Conservation (phyloP, 2,113 vertebrate genomes). For the Connochaetes taurinus region DNA sequence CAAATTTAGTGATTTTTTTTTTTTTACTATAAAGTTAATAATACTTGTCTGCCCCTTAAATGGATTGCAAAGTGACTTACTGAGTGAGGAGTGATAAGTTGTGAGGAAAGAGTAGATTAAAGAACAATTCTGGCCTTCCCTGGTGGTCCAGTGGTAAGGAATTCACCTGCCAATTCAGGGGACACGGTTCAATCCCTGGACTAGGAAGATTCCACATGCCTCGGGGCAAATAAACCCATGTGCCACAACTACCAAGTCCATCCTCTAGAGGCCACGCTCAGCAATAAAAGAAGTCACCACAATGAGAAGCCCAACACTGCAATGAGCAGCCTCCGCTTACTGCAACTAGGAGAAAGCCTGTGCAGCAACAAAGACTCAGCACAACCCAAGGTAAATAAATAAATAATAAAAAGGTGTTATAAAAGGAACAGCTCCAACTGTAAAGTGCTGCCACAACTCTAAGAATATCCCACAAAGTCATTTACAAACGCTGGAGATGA, state of each 20-base stretch:
- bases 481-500: neutral
- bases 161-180: neutral
- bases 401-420: neutral
- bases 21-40: neutral
- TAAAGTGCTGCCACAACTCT: neutral
- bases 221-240: neutral
- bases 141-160: neutral
- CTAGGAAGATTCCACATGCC: neutral
- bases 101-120: constrained; percentile 20
- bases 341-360: neutral
- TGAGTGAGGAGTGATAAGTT: neutral
- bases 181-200: neutral
- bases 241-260: neutral
- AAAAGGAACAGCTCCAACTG: neutral
- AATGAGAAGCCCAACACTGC: neutral
- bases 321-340: neutral
- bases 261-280: neutral
- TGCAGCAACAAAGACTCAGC: neutral
- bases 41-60: neutral
- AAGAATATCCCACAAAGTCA: constrained; percentile 6
- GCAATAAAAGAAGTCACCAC: neutral
- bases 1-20: neutral
- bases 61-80: neutral
- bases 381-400: neutral
- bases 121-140: neutral